Percentiles rank a stretch among this genome's conserved stretches.
Conservation (phyloP, 2,797 vertebrate species). For the Halcyon chelicuti region DNA sequence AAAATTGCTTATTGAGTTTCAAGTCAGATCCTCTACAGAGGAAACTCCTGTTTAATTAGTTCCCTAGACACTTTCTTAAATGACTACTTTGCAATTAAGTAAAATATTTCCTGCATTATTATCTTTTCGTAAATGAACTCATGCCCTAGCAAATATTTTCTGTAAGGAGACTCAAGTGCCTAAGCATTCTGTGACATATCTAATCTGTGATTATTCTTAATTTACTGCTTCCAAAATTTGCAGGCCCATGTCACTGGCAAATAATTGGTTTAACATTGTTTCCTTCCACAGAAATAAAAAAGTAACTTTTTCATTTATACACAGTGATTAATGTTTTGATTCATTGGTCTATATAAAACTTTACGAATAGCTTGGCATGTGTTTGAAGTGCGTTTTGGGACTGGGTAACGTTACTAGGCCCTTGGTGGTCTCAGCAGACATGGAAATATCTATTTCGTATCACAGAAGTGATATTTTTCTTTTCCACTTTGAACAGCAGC, state of each 20-base stretch:
- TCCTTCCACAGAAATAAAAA: constrained; percentile 44
- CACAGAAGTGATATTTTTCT: not conserved
- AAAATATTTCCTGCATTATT: constrained; percentile 60
- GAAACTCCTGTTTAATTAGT: constrained; percentile 63
- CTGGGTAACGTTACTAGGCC: constrained; percentile 31
- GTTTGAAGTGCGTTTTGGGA: constrained; percentile 41
- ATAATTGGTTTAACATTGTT: constrained; percentile 45
- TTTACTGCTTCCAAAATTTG: constrained; percentile 43
- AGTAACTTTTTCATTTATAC: constrained; percentile 15
- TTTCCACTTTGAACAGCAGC: not conserved
- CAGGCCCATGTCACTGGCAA: not conserved
- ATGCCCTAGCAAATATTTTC: constrained; percentile 54
- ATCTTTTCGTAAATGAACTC: constrained; percentile 67
- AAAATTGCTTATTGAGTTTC: constrained; percentile 46
- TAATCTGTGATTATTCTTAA: constrained; percentile 54
- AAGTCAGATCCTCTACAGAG: constrained; percentile 63
- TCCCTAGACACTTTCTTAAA: constrained; percentile 48
- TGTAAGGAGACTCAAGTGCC: constrained; percentile 34
- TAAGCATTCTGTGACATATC: constrained; percentile 19
- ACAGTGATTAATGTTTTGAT: constrained; percentile 58
- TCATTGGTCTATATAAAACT: constrained; percentile 31
- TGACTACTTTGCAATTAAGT: constrained; percentile 35
- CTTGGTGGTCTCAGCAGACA: constrained; percentile 19
- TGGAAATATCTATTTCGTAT: constrained; percentile 28
- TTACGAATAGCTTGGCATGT: constrained; percentile 22